These are phyloP conservation scores for Xanthorhoe spadicearia DNA, from an alignment of 2,888 invertebrate species.

Conservation along the genomic window DNA sequence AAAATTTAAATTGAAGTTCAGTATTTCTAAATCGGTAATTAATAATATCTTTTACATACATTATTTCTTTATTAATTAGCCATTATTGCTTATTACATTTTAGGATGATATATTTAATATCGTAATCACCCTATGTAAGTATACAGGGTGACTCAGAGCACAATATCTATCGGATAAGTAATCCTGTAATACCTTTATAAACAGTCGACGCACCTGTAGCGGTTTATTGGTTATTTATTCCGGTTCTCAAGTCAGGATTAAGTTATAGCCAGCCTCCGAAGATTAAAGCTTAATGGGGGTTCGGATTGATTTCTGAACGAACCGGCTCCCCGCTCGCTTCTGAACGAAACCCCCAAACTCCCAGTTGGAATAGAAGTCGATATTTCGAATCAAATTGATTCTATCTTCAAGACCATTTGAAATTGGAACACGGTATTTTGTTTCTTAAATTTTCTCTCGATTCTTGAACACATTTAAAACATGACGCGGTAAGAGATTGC, in stretches of 20 bases:
- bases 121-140: conserved; percentile 6
- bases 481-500: too few relatives aligned
- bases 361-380: conserved; percentile 47
- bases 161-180: conserved; percentile 37
- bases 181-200: conserved; percentile 66
- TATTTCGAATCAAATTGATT: conserved; percentile 40
- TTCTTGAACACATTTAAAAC: too few relatives aligned
- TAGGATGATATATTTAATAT: neutral
- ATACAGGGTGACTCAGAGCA: conserved; percentile 16
- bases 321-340: conserved; percentile 68
- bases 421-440: conserved; percentile 13
- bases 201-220: conserved; percentile 76
- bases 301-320: conserved; percentile 82
- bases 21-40: too few relatives aligned
- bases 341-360: conserved; percentile 68
- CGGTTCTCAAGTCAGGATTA: conserved; percentile 80
- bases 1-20: too few relatives aligned
- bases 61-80: too few relatives aligned
- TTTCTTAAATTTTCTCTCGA: conserved; percentile 3
- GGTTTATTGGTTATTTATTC: conserved; percentile 83
- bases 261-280: conserved; percentile 82
- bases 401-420: conserved; percentile 8
- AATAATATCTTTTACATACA: too few relatives aligned
- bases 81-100: neutral
- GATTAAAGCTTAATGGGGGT: conserved; percentile 82